Evolutionary conservation across 1,140 invertebrate genomes (phyloP), one percentile per base, ranked within the genome.

Genomic region (Brachionus angularis): DNA sequence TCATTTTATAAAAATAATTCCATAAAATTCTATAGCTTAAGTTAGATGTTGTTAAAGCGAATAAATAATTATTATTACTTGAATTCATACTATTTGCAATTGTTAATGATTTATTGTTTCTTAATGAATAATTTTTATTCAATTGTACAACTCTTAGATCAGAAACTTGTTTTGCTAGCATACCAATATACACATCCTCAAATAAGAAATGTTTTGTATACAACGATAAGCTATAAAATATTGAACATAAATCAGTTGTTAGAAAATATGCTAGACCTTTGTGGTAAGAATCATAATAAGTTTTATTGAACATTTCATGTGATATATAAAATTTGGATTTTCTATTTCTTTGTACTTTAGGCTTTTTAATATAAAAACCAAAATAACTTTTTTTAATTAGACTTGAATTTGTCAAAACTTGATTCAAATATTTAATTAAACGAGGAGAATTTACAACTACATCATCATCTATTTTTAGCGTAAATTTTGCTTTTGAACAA

Each of bases 391-490:
- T n/a, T n/a, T n/a, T n/a, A n/a, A n/a, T n/a, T n/a, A n/a, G n/a
- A n/a, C n/a, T n/a, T n/a, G n/a, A n/a, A n/a, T n/a, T n/a, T n/a
- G n/a, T n/a, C n/a, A n/a, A n/a, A n/a, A n/a, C n/a, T 42, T 10
- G 10, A 10, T 42, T 42, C 16, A 64, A 39, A 21, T 64, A 47
- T 47, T 16, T 44, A 7, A 27, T 16, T 16, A 64, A n/a, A 50
- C 21, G 12, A 3, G 75, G 73, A 10, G 61, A 27, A 47, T 64
- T 64, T 27, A 47, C 23, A 27, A 75, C 58, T 3, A 72, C 52
- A 36, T 75, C 75, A 42, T 75, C 74, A 23, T 75, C 74, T 1
- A 74, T 55, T 58, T 74, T 75, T 16, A 75, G 52, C 16, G 64
- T 62, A 16, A 71, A 73, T 7, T 49, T 33, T 7, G 74, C 71